Base-by-base conservation (phyloP, 1,140 invertebrate species). In the Globodera rostochiensis region DNA sequence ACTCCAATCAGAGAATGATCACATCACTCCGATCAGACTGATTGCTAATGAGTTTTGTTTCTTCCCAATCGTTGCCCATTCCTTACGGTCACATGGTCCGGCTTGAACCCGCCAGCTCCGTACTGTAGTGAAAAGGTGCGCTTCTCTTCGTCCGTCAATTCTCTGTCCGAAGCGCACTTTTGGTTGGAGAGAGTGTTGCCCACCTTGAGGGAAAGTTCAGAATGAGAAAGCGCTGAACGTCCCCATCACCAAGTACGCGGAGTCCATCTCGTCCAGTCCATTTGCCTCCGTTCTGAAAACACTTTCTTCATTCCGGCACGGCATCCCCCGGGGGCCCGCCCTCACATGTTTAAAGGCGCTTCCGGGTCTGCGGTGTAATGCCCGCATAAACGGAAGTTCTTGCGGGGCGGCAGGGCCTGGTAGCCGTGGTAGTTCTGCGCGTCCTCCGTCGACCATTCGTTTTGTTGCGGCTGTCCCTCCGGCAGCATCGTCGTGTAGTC, bases 131-230 rank as follows among this genome's bases (percentile, higher is more conserved):
- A 85, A 83, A 75, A 89, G 83, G 46, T 86, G 6, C 74, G 73
- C 67, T 84, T 85, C 74, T 85, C 85, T 60, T 87, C 86, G 13
- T 80, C 79, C 46, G 81, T 81, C 53, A 83, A 46, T 21, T 50
- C 53, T 25, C 67, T 73, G 15, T 87, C 84, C 4, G 74, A 69
- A 13, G 69, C 78, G 67, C 87, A 74, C 60, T 88, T 83, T 70
- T 88, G 88, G 71, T 90, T 90, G 1, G 88, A 89, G 9, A 89
- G 75, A 9, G 88, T 89, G 71, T 89, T 88, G 60, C 88, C 88
- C n/a, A 89, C 87, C 4, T 88, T 77, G 25, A 79, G 77, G 49
- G 84, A 80, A 3, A 81, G 78, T 15, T 6, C 36, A 36, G 79
- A 74, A 86, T 82, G 6, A 84, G 67, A 47, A n/a, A 66, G 60